Evolutionary conservation across 2,797 vertebrate genomes (phyloP), one percentile per base, ranked within the genome.

Genomic region (Dipus sagitta): DNA sequence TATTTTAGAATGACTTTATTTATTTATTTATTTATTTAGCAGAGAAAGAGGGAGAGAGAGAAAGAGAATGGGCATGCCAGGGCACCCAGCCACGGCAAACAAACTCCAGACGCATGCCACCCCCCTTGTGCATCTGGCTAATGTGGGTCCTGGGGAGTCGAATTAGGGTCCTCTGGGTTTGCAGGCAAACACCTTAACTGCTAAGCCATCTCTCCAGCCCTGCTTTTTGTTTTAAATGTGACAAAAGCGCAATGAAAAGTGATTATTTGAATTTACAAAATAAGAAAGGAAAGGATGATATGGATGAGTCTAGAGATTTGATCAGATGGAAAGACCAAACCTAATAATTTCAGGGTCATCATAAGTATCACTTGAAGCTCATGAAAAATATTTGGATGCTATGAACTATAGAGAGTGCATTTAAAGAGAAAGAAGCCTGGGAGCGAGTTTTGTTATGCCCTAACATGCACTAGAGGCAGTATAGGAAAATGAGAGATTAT

Each of bases 211-310:
- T n/a, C n/a, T n/a, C n/a, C n/a, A n/a, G n/a, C n/a, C n/a, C n/a
- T n/a, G n/a, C n/a, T n/a, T 90, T 88, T 68, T 92, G 85, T 75
- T 93, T 32, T 86, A 93, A 62, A 90, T 92, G 38, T 81, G 58
- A n/a, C n/a, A 58, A 64, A 58, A 89, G 84, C 32, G n/a, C 60
- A 93, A 14, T 93, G 14, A 62, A 78, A 90, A 75, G 38, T 70
- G 54, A 3, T 54, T 24, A 34, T 81, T 80, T 94, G 62, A 85
- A 89, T 89, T 91, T 90, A 90, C 32, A 6, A 15, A 6, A 0
- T 80, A 28, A n/a, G 10, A 89, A 34, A 92, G 65, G 86, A 78
- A 85, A 91, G 68, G 54, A 89, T 47, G 64, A 47, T 72, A 17
- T 83, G 21, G 68, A 74, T 74, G 42, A 88, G 17, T 83, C 76